Evolutionary conservation across 2,888 invertebrate genomes (phyloP).

Genomic region (Mesorhabditis sp.): DNA sequence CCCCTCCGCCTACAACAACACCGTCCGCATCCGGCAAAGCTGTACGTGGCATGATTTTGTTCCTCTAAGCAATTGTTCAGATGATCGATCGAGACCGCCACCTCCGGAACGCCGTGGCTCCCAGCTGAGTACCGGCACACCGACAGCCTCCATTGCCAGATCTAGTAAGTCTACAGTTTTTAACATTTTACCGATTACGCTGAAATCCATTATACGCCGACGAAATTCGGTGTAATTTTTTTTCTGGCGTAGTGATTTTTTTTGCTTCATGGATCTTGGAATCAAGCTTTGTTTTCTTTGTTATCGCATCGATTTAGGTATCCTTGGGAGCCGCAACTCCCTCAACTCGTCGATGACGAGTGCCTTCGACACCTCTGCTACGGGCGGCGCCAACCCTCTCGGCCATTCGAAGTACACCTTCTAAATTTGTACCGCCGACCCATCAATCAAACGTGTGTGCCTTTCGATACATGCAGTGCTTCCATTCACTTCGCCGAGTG

Average conservation of each 20-base stretch:
- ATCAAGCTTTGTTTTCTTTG: too few relatives aligned
- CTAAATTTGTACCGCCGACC: background rate
- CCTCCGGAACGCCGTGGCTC: conserved; percentile 59
- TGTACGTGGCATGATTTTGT: background rate
- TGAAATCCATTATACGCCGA: background rate
- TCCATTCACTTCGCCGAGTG: too few relatives aligned
- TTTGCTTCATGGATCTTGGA: too few relatives aligned
- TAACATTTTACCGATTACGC: conserved; percentile 5
- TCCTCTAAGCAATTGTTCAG: background rate
- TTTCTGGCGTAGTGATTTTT: too few relatives aligned
- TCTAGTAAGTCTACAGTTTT: conserved; percentile 26
- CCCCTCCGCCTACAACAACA: background rate
- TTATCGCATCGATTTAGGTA: background rate
- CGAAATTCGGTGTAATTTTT: background rate
- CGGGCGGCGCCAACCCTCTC: background rate
- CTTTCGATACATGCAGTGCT: too few relatives aligned
- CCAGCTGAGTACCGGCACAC: conserved; percentile 57
- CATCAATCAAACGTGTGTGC: too few relatives aligned
- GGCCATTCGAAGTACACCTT: conserved; percentile 4
- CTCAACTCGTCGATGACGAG: background rate
- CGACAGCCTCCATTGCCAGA: conserved; percentile 54
- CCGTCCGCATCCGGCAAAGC: conserved; percentile 1
- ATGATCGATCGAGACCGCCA: conserved; percentile 61
- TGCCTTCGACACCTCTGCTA: background rate
- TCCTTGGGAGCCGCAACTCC: background rate